Evolutionary conservation across 2,797 vertebrate species (phyloP), one percentile per base, ranked within the genome.

Genomic region (Petrocephalus schoutedeni): DNA sequence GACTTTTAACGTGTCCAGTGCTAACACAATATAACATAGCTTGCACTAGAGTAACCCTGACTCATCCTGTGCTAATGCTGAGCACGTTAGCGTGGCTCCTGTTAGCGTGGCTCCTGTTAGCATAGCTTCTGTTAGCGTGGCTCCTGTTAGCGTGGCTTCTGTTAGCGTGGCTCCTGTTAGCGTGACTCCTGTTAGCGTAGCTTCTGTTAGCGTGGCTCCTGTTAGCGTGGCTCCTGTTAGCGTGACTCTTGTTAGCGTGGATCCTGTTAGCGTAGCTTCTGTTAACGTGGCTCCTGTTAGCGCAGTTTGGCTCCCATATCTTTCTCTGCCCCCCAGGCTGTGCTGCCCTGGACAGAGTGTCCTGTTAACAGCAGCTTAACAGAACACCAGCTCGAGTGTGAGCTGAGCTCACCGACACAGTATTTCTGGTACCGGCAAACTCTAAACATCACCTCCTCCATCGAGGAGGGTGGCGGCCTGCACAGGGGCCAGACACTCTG

Each of bases 341-440:
- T 96, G 3, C 91, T 99, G 90, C 98, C 98, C 0, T 99, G 98
- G 98, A 94, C 97, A 0, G 92, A 92, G 16, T 99, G 98, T 87
- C 97, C 98, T 0, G 45, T 96, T 90, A 97, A 96, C 57, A 58
- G 64, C 83, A 99, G 98, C 93, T 91, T 0, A 87, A 98, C 97
- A 0, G 95, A 92, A 88, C 95, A 93, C 0, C 3, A 96, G 6
- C 95, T 96, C 90, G 98, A 99, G 91, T 99, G 98, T 0, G 95
- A 95, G 86, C 93, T 87, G 88, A 95, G 97, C 0, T 94, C 98
- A 0, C 88, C 98, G 32, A 99, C 98, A 0, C 95, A 98, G 93
- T 99, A 98, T 91, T 99, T 99, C 94, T 99, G 98, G 96, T 99
- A 97, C 94, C 93, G 97, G 36, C 93, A 97, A 90, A 99, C 98